Evolutionary conservation across 1,140 invertebrate species (phyloP), one percentile per base, ranked within the genome.

Genomic region (Neomicropteryx cornuta): DNA sequence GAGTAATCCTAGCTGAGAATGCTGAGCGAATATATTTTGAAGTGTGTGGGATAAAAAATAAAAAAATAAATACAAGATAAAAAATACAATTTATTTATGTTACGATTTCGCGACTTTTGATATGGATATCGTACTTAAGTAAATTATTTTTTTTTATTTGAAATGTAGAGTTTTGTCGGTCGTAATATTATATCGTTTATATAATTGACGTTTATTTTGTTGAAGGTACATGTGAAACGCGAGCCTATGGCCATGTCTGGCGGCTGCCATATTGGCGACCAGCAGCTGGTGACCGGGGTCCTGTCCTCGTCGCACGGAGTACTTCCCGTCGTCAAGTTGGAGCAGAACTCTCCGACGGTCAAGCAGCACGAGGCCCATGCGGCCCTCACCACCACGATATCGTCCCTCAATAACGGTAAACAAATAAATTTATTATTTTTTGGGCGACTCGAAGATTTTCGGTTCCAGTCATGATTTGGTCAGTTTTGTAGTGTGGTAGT

Each of bases 371-470:
- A 45, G 28, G 32, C 22, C 31, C 46, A 52, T 31, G 51, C 50
- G 29, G 51, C 56, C 11, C 46, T 53, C 13, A 35, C 52, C 8
- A 42, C 29, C 37, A 55, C 66, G 50, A 56, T 60, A 11, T 43
- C 55, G 5, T 60, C 60, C 22, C 42, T 65, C 13, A 66, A 62
- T 42, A 68, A 66, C 45, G 59, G 64, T 67, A 39, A 49, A 51
- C 47, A n/a, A n/a, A 36, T 29, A 22, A 30, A 33, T 29, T 20
- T 35, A 35, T 41, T 41, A 30, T 41, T 18, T 30, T 35, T 22
- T n/a, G n/a, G n/a, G n/a, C 31, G 6, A 22, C 22, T 33, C 20
- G 14, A 24, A 24, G 23, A 18, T 18, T 17, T 33, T 18, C 32
- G 28, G 33, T 20, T 23, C 33, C 17, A 18, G 20, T 13, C 18